Conservation (phyloP, 2,797 vertebrate species). For the Okamejei kenojei region DNA sequence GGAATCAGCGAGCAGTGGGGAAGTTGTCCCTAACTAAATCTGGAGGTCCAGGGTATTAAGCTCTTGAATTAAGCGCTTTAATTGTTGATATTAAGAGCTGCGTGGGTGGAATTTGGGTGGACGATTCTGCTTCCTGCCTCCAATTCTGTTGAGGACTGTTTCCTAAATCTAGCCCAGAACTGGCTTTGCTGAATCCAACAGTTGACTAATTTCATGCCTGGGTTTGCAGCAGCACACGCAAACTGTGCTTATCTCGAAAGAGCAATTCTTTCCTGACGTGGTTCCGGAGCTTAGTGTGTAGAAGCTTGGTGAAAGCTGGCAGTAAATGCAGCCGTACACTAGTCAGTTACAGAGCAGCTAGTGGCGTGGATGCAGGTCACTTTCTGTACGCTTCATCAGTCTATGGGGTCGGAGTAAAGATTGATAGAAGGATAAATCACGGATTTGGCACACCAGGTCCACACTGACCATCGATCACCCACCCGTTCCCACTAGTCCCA, state of each 20-base stretch:
- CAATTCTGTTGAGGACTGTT: too few relatives aligned
- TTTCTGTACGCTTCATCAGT: neutral
- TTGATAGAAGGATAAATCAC: too few relatives aligned
- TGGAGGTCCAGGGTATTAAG: too few relatives aligned
- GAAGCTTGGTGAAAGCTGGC: neutral
- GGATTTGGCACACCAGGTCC: too few relatives aligned
- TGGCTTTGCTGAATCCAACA: neutral
- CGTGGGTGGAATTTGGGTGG: too few relatives aligned
- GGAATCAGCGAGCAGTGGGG: too few relatives aligned
- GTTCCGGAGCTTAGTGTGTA: neutral
- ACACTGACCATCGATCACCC: too few relatives aligned
- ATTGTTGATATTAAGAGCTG: neutral
- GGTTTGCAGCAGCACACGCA: neutral
- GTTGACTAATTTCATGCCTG: neutral
- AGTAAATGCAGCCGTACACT: neutral
- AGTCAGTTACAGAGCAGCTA: neutral
- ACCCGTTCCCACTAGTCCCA: too few relatives aligned
- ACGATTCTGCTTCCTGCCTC: neutral
- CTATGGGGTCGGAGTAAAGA: neutral
- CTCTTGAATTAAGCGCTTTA: too few relatives aligned
- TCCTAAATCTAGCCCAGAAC: neutral
- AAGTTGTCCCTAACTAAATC: too few relatives aligned
- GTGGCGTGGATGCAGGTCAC: neutral
- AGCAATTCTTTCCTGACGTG: neutral
- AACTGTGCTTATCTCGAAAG: neutral